Evolutionary conservation across 2,888 invertebrate species (phyloP), one percentile per base, ranked within the genome.

Genomic region (Pristionchus arcanus): DNA sequence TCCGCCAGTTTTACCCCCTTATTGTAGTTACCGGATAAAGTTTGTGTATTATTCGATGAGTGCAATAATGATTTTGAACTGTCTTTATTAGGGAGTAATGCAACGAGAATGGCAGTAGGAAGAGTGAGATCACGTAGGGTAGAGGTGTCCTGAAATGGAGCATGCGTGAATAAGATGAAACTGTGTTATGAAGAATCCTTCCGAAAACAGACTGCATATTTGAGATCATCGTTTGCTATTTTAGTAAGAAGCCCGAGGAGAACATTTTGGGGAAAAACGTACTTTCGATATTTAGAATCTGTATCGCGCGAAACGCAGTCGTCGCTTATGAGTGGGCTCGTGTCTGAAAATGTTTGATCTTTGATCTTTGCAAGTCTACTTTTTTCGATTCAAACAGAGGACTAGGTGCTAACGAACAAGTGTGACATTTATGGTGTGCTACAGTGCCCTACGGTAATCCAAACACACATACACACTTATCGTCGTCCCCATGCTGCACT

Each of bases 21-120:
- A n/a, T 74, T 37, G 34, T 74, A 74, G 37, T 74, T 74, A 25
- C 74, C 2, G 74, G 21, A 74, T 74, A 74, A 74, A 74, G 74
- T 74, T 74, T 19, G 13, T 59, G 59, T 59, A 59, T 19, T 25
- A 59, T 21, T 59, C 59, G 59, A 59, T 21, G 59, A 4, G 0
- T 59, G 19, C 2, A 21, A 59, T 1, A 21, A 59, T 59, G 59
- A 59, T 59, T 59, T 49, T 59, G 25, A 21, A 59, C 4, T 59
- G 19, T 59, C 59, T 59, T 59, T 59, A 59, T 59, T 59, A 59
- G 59, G 59, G 25, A 59, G n/a, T n/a, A n/a, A 59, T 9, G 19
- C 59, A 25, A 5, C 25, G 59, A 59, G 21, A 59, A 19, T 21
- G 59, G 59, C 25, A 59, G 19, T 19, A 15, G n/a, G 63, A 63